These are phyloP conservation scores for Pseudopleuronectes americanus DNA, from an alignment of 2,797 vertebrate genomes.

Conservation along the genomic window DNA sequence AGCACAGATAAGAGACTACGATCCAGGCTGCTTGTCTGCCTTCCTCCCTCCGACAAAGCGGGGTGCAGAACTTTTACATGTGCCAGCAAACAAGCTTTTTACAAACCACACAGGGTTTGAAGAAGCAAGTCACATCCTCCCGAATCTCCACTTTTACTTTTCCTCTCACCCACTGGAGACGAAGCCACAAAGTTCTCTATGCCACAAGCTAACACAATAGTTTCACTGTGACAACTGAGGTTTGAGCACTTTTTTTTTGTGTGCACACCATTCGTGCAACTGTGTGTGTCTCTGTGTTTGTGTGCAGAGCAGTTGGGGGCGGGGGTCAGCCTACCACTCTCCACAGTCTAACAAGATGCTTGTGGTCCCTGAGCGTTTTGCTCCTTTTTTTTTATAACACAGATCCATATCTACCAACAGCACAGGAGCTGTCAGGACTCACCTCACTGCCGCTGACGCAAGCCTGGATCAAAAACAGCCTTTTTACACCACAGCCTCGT, in stretches of 20 bases:
- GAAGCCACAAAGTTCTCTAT: conserved; percentile 67
- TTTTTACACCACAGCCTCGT: conserved; percentile 77
- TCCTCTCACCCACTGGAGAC: conserved; percentile 60
- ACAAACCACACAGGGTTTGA: conserved; percentile 68
- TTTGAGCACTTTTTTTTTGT: conserved; percentile 37
- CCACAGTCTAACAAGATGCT: conserved; percentile 75
- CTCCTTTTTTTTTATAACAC: conserved; percentile 76
- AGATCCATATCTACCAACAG: conserved; percentile 83
- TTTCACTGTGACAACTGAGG: conserved; percentile 57
- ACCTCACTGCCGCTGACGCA: conserved; percentile 78
- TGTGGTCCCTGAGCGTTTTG: conserved; percentile 80
- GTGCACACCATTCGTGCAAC: conserved; percentile 16
- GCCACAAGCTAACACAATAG: conserved; percentile 57
- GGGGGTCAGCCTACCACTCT: conserved; percentile 69
- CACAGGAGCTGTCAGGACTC: conserved; percentile 81
- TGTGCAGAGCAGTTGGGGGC: conserved; percentile 46
- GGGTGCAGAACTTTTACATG: conserved; percentile 64
- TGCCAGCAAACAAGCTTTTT: conserved; percentile 62
- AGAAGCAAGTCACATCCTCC: conserved; percentile 62
- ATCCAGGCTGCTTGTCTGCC: conserved; percentile 69
- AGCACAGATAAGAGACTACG: conserved; percentile 74
- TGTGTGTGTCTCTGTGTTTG: conserved; percentile 42
- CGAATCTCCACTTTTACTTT: conserved; percentile 55
- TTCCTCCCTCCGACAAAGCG: conserved; percentile 71
- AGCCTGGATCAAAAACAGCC: conserved; percentile 82